phyloP scores from a whole-genome alignment of 2,113 vertebrate species.

The Alethe diademata region DNA sequence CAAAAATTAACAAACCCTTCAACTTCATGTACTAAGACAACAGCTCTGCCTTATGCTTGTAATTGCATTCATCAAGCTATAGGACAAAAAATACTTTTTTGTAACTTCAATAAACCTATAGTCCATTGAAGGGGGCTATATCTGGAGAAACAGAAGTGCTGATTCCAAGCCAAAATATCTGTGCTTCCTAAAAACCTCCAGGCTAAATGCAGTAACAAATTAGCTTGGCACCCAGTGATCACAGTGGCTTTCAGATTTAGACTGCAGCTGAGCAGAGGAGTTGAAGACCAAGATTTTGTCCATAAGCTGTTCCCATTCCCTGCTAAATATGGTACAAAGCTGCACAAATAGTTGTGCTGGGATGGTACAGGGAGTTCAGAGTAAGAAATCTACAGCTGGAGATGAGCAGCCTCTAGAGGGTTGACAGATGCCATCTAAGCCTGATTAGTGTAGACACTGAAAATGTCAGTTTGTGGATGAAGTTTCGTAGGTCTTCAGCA shows the following conservation, averaged over 20 bases:
- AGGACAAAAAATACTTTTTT: neutral
- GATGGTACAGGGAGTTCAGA: neutral
- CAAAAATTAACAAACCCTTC: neutral
- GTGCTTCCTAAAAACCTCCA: neutral
- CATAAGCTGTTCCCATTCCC: neutral
- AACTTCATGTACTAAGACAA: neutral
- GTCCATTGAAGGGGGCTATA: rapidly evolving
- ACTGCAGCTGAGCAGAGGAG: neutral
- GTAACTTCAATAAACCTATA: neutral
- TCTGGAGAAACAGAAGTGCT: neutral
- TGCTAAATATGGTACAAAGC: neutral
- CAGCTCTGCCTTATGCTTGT: neutral
- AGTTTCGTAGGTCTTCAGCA: neutral
- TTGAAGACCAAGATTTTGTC: neutral
- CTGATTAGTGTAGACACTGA: neutral
- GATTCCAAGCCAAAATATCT: neutral
- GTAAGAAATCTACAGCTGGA: neutral
- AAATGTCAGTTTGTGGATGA: neutral
- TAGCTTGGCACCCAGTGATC: neutral
- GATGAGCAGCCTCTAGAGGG: neutral
- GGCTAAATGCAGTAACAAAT: neutral
- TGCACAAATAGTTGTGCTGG: neutral
- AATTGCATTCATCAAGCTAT: neutral
- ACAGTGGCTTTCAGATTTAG: neutral
- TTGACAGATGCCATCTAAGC: neutral